A percentile compares a stretch with the other conserved stretches of the same genome.
Evolutionary conservation across 2,113 vertebrate genomes (phyloP).

Genomic region (Myotis yumanensis): DNA sequence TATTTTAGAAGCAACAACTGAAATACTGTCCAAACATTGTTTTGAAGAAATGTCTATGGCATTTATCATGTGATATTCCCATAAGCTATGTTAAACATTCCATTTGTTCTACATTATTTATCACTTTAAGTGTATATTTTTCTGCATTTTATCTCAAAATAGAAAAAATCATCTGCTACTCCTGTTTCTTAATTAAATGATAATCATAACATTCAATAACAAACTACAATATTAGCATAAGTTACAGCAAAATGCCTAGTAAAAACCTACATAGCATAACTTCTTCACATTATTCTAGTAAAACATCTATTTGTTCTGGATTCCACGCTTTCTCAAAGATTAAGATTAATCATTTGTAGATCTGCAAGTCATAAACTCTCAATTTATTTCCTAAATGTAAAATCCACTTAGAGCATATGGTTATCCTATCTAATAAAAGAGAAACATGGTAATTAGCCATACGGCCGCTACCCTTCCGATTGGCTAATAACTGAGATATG

Average conservation of each 20-base stretch:
- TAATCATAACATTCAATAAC: constrained; percentile 35
- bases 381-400: constrained; percentile 14
- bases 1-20: constrained; percentile 14
- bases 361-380: neutral
- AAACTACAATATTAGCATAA: constrained; percentile 50
- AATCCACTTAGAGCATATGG: neutral
- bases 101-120: constrained; percentile 42
- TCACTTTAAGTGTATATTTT: constrained; percentile 15
- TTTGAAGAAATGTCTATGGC: neutral
- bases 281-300: constrained; percentile 41
- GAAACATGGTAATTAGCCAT: too few relatives aligned
- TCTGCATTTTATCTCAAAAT: constrained; percentile 20
- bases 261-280: constrained; percentile 57
- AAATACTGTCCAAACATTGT: neutral
- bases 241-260: constrained; percentile 34
- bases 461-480: too few relatives aligned
- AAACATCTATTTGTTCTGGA: constrained; percentile 53
- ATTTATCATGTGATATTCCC: neutral
- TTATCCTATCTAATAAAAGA: too few relatives aligned
- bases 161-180: constrained; percentile 36
- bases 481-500: too few relatives aligned
- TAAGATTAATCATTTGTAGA: constrained; percentile 46
- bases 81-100: neutral
- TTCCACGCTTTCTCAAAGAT: constrained; percentile 25
- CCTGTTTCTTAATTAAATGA: constrained; percentile 64